These are phyloP conservation scores for Polydrusus cervinus DNA, from an alignment of 2,888 invertebrate genomes.

Conservation along the genomic window DNA sequence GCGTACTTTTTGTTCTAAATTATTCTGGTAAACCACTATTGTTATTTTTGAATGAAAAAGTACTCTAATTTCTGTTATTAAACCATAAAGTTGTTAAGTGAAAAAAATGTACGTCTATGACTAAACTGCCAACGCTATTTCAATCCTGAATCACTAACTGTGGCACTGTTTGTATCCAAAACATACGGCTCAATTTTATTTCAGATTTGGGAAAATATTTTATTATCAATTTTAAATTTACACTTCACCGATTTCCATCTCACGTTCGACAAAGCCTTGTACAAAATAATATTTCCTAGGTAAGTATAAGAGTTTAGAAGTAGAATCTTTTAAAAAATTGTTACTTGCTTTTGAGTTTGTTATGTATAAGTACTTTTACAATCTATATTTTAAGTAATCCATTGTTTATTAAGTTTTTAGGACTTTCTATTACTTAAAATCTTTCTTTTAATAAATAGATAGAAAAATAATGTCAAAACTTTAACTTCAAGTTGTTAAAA, in stretches of 20 bases:
- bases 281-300: slow-evolving; percentile 1
- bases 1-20: too few relatives aligned
- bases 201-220: slow-evolving; percentile 37
- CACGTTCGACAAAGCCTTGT: slow-evolving; percentile 7
- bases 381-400: too few relatives aligned
- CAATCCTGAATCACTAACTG: slow-evolving; percentile 19
- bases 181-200: slow-evolving; percentile 48
- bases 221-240: slow-evolving; percentile 33
- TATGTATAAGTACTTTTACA: too few relatives aligned
- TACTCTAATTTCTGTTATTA: too few relatives aligned
- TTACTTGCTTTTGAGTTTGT: background rate
- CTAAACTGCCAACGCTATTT: background rate
- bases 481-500: too few relatives aligned
- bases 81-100: too few relatives aligned
- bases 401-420: too few relatives aligned
- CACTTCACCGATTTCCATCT: slow-evolving; percentile 22
- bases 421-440: too few relatives aligned
- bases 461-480: too few relatives aligned
- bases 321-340: background rate
- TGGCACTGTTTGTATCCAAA: slow-evolving; percentile 33
- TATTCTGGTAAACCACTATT: too few relatives aligned
- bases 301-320: background rate
- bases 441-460: too few relatives aligned
- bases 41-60: too few relatives aligned
- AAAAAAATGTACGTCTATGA: slow-evolving; percentile 29